Percentiles rank a stretch among this genome's conserved stretches.
Evolutionary conservation across 2,113 vertebrate genomes (phyloP).

Genomic region (Gobiocypris rarus): DNA sequence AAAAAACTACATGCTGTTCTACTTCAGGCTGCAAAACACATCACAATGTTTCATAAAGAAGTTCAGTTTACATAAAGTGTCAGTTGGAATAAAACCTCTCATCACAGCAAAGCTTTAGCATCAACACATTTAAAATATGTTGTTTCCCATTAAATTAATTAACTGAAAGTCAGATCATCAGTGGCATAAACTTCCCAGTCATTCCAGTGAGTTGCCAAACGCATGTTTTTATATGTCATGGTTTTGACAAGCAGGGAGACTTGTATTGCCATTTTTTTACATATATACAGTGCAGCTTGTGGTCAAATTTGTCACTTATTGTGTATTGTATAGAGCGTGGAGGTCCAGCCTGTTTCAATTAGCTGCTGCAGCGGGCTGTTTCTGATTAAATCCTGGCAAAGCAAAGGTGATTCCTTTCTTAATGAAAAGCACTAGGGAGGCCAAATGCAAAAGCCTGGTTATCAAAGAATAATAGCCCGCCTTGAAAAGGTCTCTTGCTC

Average conservation of each 20-base stretch:
- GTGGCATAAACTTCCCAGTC: conserved; percentile 28
- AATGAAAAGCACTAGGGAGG: conserved; percentile 63
- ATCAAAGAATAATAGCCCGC: conserved; percentile 62
- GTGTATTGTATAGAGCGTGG: conserved; percentile 58
- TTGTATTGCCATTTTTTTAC: conserved; percentile 11
- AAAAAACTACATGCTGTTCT: conserved; percentile 25
- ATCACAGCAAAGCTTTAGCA: background rate
- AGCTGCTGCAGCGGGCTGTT: conserved; percentile 57
- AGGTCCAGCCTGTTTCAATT: conserved; percentile 69
- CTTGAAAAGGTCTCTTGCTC: conserved; percentile 59
- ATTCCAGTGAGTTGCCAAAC: conserved; percentile 7
- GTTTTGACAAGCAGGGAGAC: conserved; percentile 32
- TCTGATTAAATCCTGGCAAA: conserved; percentile 66
- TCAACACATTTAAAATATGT: conserved; percentile 2
- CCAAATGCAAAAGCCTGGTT: conserved; percentile 60
- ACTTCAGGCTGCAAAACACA: conserved; percentile 27
- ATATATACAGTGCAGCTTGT: conserved; percentile 46
- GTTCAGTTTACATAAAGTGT: background rate
- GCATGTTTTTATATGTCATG: conserved; percentile 41
- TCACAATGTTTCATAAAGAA: background rate
- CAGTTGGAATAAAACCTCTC: background rate
- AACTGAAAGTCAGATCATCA: conserved; percentile 19
- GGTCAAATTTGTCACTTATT: conserved; percentile 60
- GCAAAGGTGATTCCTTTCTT: conserved; percentile 66
- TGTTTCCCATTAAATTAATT: background rate